Percentiles rank a stretch among this genome's conserved stretches.
Evolutionary conservation across 2,113 vertebrate genomes (phyloP).

Genomic region (Oreochromis niloticus): DNA sequence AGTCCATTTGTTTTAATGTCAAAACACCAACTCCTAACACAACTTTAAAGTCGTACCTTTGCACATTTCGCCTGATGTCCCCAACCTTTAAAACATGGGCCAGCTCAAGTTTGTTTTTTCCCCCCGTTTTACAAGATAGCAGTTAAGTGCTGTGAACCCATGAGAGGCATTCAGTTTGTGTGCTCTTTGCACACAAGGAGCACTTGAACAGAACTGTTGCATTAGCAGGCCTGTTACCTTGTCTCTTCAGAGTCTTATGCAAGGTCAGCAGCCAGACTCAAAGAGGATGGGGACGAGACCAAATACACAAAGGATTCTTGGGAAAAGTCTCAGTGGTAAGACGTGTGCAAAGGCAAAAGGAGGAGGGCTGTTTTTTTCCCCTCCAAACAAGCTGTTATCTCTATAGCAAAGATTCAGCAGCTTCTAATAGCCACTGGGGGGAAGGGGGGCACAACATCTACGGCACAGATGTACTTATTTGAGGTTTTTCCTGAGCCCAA

Average conservation of each 20-base stretch:
- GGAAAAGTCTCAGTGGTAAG: conserved; percentile 14
- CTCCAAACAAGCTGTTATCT: neutral
- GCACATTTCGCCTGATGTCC: neutral
- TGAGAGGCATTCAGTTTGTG: neutral
- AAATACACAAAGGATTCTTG: neutral
- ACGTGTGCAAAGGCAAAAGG: neutral
- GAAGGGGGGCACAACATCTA: neutral
- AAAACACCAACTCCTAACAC: neutral
- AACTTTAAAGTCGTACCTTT: neutral
- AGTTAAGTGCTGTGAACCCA: conserved; percentile 38
- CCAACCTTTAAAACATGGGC: neutral
- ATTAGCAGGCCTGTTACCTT: conserved; percentile 37
- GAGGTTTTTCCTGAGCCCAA: neutral
- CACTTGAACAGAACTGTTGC: conserved; percentile 43
- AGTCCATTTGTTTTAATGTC: neutral
- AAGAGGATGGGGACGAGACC: neutral
- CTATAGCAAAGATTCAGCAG: neutral
- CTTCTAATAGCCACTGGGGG: neutral
- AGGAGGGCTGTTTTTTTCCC: neutral
- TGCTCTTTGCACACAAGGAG: conserved; percentile 18
- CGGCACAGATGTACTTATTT: neutral
- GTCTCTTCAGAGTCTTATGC: neutral
- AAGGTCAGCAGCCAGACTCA: conserved; percentile 10
- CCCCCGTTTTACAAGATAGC: neutral
- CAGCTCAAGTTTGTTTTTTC: neutral